These are phyloP conservation scores for Lepilemur septentrionalis DNA, from an alignment of 2,797 vertebrate genomes.

Conservation along the genomic window DNA sequence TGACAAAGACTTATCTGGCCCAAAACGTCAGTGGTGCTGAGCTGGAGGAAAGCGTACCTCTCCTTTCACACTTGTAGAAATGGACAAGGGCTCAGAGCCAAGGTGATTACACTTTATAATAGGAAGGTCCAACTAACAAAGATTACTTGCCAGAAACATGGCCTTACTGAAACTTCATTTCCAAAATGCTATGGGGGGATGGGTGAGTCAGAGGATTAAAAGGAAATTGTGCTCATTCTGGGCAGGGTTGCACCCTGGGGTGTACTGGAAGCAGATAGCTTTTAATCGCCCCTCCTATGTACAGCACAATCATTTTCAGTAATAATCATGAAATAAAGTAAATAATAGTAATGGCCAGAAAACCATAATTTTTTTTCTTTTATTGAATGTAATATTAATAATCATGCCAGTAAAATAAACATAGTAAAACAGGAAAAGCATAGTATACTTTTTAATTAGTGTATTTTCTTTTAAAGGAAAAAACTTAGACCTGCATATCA, in stretches of 20 bases:
- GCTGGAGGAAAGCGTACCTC: neutral
- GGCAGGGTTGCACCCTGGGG: neutral
- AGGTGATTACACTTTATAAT: neutral
- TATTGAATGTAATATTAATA: neutral
- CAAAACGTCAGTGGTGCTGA: neutral
- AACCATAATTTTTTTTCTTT: neutral
- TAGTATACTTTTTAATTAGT: neutral
- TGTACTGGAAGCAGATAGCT: neutral
- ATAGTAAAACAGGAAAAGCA: neutral
- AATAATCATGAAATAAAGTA: neutral
- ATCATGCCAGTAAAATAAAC: neutral
- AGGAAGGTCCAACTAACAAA: neutral
- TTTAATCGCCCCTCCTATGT: neutral
- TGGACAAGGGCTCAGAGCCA: neutral
- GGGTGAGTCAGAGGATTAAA: neutral
- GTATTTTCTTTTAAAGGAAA: neutral
- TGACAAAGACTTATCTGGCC: neutral
- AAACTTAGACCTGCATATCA: neutral
- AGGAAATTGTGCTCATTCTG: neutral
- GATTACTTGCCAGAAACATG: neutral
- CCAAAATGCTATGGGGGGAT: neutral
- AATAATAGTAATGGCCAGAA: neutral
- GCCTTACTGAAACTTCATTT: neutral
- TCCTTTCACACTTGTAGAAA: neutral
- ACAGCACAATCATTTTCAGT: neutral